Evolutionary conservation across 2,113 vertebrate genomes (phyloP).

Genomic region (Circaetus gallicus): DNA sequence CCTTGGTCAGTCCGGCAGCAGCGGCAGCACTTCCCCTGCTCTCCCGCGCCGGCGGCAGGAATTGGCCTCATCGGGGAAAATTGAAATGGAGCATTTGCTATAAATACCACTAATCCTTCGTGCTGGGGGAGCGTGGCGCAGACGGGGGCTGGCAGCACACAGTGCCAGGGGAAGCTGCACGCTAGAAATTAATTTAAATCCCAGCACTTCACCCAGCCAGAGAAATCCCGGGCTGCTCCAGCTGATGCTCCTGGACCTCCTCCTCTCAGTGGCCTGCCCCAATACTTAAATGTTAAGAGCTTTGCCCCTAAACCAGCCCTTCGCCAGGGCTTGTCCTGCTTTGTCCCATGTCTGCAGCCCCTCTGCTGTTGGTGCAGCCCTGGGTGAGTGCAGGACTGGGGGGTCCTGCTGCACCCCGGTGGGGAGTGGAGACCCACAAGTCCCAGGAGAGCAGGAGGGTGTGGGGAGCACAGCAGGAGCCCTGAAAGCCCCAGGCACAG

Average conservation of each 20-base stretch:
- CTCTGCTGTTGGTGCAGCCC: not conserved
- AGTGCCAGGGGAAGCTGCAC: not conserved
- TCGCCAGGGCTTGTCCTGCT: accelerated
- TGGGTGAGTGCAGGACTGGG: accelerated
- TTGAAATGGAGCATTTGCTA: not conserved
- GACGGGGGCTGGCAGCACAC: not conserved
- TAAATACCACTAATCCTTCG: not conserved
- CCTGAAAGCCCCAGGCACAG: not conserved
- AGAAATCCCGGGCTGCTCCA: not conserved
- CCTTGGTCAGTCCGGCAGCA: accelerated
- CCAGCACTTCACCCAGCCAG: not conserved
- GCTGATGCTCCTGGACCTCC: not conserved
- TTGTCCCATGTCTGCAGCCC: not conserved
- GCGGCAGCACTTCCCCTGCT: accelerated
- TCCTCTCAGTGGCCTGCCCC: not conserved
- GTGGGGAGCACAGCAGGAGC: not conserved
- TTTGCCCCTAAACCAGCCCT: not conserved
- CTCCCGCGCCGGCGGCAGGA: not conserved
- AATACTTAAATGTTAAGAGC: accelerated
- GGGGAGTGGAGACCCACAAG: not conserved
- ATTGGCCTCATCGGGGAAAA: not conserved
- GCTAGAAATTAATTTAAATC: not conserved
- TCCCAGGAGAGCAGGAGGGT: not conserved
- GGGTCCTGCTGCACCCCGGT: accelerated
- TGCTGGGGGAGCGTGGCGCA: not conserved